Base-by-base conservation (phyloP, 2,888 invertebrate species). In the Drosophila maculinotata region DNA sequence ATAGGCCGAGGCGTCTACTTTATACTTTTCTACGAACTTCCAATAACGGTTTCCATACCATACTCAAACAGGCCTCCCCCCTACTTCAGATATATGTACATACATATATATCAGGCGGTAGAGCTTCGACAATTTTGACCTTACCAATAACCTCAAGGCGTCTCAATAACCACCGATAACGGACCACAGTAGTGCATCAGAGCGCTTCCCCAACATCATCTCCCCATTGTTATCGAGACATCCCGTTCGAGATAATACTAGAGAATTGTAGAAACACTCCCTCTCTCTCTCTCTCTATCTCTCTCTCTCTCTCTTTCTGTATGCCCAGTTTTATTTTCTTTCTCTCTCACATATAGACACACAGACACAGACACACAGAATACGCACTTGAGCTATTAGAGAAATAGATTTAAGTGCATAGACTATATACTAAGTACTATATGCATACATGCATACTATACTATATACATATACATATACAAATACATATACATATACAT, bases 11-110 rank as follows among this genome's bases (percentile, higher is more conserved):
- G 33, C 54, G 47, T 30, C 36, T 73, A 73, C 44, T 75, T 59
- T 58, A 60, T 57, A 64, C 65, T 72, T 64, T 69, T 74, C 56
- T 69, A 74, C 47, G 68, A 51, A 70, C 63, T 65, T 67, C 41
- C 63, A 66, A 57, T 26, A 83, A 66, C 78, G 79, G 73, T 84
- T 79, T 84, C 81, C 81, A 79, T 39, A 45, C 56, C 47, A 51
- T 31, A 45, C 26, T 26, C 25, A 17, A 44, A n/a, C 33, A 12
- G n/a, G 14, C 14, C 41, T 23, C 10, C 33, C 20, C 20, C 20
- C 20, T n/a, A 49, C 48, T 51, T 62, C 38, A 45, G 30, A 38
- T 31, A 23, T 23, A 10, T 39, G 12, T 33, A 41, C 30, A 15
- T 9, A 35, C 36, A 10, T 10, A 10, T 17, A 35, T 42, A 58